Evolutionary conservation across 2,888 invertebrate genomes (phyloP).

Genomic region (Rotaria macrura): DNA sequence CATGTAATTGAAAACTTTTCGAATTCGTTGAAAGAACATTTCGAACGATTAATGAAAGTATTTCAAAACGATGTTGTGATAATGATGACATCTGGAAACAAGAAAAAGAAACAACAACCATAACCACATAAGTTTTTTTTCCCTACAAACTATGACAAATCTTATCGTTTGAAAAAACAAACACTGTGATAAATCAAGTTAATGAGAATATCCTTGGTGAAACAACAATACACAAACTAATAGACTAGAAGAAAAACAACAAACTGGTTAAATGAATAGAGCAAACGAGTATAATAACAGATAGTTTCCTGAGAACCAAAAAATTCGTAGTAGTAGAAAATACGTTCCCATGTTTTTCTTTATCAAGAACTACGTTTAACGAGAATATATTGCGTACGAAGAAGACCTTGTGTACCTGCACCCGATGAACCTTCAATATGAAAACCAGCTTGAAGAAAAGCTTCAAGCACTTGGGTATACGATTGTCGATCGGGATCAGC

Average conservation of each 20-base stretch:
- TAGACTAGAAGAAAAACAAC: not conserved
- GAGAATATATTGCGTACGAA: constrained; percentile 7
- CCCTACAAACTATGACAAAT: not conserved
- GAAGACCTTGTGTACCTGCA: constrained; percentile 12
- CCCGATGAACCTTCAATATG: not conserved
- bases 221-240: not conserved
- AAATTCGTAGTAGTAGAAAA: not conserved
- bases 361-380: not conserved
- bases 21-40: not conserved
- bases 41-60: not conserved
- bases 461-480: constrained; percentile 9
- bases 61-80: not conserved
- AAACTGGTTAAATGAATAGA: not conserved
- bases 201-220: not conserved
- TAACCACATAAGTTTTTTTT: not conserved
- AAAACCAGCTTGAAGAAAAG: constrained; percentile 4
- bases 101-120: not conserved
- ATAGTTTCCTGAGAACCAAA: not conserved
- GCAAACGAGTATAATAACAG: not conserved
- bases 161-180: not conserved
- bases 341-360: not conserved
- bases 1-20: not conserved
- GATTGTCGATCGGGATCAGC: constrained; percentile 10
- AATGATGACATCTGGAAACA: not conserved
- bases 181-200: not conserved